A percentile compares a stretch with the other conserved stretches of the same genome.
Conservation (phyloP, 2,113 vertebrate species). For the Seriola quinqueradiata region DNA sequence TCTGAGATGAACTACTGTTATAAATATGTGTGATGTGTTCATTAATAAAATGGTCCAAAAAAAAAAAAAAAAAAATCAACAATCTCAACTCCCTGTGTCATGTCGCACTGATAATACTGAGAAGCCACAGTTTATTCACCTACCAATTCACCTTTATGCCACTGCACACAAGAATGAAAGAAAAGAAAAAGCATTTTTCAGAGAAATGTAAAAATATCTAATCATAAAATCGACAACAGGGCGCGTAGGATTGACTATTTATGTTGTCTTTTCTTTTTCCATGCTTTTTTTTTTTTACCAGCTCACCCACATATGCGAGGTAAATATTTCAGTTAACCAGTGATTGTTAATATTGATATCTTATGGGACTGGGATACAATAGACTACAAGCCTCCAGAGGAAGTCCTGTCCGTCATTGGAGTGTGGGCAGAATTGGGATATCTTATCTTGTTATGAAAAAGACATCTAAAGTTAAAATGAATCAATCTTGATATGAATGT, state of each 20-base stretch:
- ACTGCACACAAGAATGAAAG: background rate
- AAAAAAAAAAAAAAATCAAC: no score
- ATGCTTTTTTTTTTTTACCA: background rate
- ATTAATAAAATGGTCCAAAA: background rate
- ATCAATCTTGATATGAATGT: constrained; percentile 10
- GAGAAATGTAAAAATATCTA: background rate
- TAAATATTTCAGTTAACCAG: background rate
- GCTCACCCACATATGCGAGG: background rate
- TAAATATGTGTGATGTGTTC: background rate
- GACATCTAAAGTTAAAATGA: background rate
- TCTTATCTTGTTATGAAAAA: background rate
- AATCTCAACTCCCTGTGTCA: background rate
- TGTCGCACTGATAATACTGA: background rate
- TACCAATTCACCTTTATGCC: background rate
- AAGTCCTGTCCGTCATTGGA: background rate
- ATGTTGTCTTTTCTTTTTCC: background rate
- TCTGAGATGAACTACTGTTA: background rate
- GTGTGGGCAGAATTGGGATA: background rate
- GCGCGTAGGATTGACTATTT: no score
- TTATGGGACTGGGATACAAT: background rate
- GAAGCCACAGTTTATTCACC: background rate
- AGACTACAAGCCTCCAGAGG: background rate
- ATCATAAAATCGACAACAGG: background rate
- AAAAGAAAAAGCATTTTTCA: background rate
- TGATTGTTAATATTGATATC: background rate